Evolutionary conservation across 2,113 vertebrate species (phyloP).

Genomic region (Atlantisia rogersi): DNA sequence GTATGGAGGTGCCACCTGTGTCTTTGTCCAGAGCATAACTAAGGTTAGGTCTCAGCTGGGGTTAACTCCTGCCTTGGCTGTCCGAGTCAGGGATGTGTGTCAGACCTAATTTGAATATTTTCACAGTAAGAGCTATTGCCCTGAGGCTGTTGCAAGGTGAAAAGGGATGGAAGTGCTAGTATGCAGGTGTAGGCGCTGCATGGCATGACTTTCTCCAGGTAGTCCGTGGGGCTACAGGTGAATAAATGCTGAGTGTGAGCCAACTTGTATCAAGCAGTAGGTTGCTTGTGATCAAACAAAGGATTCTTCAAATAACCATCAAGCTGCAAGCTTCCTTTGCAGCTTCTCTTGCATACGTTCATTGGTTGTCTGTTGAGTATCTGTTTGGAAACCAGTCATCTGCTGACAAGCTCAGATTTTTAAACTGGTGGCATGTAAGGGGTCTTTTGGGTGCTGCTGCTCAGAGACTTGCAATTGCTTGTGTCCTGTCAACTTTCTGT

Average conservation of each 20-base stretch:
- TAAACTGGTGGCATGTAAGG: not conserved
- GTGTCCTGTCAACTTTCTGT: constrained; percentile 10
- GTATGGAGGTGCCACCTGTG: not conserved
- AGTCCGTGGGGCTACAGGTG: not conserved
- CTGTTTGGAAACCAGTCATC: not conserved
- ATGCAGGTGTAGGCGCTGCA: not conserved
- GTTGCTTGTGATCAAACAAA: not conserved
- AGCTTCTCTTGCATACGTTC: not conserved
- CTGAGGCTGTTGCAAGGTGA: not conserved
- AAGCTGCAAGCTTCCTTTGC: not conserved
- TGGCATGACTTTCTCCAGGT: not conserved
- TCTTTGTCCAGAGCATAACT: not conserved
- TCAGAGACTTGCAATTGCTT: not conserved
- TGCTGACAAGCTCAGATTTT: not conserved
- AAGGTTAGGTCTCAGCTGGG: not conserved
- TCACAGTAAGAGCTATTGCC: not conserved
- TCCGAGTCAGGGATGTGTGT: not conserved
- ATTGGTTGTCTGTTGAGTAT: not conserved
- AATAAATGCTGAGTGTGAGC: not conserved
- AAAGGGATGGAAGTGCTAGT: not conserved
- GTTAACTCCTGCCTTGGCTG: not conserved
- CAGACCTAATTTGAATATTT: not conserved
- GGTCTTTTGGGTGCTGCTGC: not conserved
- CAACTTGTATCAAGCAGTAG: not conserved
- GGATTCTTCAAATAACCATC: not conserved